Evolutionary conservation across 1,140 invertebrate species (phyloP), one percentile per base, ranked within the genome.

Genomic region (Dinothrombium tinctorium): DNA sequence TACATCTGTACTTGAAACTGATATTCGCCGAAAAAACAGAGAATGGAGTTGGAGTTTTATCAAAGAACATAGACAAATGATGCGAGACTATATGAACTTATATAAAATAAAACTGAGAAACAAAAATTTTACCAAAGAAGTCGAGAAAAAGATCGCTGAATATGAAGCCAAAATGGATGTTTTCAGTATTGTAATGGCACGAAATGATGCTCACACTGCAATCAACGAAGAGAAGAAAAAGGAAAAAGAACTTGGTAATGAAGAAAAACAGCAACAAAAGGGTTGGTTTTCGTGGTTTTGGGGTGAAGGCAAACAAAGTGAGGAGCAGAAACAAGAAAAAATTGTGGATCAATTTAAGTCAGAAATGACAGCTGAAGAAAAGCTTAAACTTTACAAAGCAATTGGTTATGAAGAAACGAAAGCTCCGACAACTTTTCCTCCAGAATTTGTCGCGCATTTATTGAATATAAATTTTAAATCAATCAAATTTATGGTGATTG

Each of bases 401-500:
- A 96, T 98, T 52, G 89, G 84, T 52, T 98, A 98, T 59, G 72
- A 86, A 52, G 89, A 94, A 61, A 58, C 81, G 73, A n/a, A n/a
- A n/a, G 64, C 66, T 5, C 74, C 77, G 4, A 56, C 72, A 1
- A 68, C 76, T 48, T 71, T 77, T 53, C 87, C 89, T 0, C 64
- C 68, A 26, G 66, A 59, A 32, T 94, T 75, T 60, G 70, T 78
- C 29, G 80, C 77, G 44, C 69, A 77, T 3, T 65, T 69, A 47
- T 61, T 77, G 23, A 58, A 67, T 20, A 78, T 80, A 53, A 60
- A 66, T 17, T 57, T 81, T 6, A 64, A 69, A 41, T 62, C 59
- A 15, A 55, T 81, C 7, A 65, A 69, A 17, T 48, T 79, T 17
- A 59, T 63, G 8, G 56, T 80, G 5, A 57, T 55, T 11, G 61